A percentile compares a stretch with the other conserved stretches of the same genome.
These are phyloP conservation scores for Pogoniulus pusillus DNA, from an alignment of 2,797 vertebrate genomes.

Conservation along the genomic window DNA sequence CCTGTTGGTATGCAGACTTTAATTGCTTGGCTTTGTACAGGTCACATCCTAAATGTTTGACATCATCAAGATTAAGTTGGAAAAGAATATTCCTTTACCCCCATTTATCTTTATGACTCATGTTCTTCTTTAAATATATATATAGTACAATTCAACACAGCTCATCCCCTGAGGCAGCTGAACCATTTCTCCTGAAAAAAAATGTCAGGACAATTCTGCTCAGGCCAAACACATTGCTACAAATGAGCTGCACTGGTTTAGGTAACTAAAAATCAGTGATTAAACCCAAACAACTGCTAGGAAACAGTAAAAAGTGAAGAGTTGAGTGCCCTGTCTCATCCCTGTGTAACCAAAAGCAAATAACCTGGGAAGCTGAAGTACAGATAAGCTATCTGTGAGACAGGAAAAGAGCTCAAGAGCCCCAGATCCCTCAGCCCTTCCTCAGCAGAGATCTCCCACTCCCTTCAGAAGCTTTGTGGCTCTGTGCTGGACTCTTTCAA, in stretches of 20 bases:
- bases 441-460: no score
- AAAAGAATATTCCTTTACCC: not conserved
- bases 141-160: not conserved
- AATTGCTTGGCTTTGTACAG: not conserved
- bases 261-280: not conserved
- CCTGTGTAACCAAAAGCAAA: not conserved
- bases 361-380: not conserved
- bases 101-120: not conserved
- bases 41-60: not conserved
- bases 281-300: not conserved
- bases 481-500: no score
- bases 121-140: not conserved
- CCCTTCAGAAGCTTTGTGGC: no score
- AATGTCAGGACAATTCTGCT: not conserved
- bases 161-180: not conserved
- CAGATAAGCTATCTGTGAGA: not conserved
- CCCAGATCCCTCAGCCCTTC: no score
- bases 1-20: not conserved
- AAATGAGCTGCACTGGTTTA: not conserved
- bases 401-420: not conserved
- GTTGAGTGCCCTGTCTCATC: not conserved
- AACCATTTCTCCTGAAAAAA: not conserved
- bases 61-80: not conserved
- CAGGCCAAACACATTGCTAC: not conserved
- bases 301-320: not conserved